Conservation (phyloP, 2,797 vertebrate species). For the Triplophysa yarkandensis region DNA sequence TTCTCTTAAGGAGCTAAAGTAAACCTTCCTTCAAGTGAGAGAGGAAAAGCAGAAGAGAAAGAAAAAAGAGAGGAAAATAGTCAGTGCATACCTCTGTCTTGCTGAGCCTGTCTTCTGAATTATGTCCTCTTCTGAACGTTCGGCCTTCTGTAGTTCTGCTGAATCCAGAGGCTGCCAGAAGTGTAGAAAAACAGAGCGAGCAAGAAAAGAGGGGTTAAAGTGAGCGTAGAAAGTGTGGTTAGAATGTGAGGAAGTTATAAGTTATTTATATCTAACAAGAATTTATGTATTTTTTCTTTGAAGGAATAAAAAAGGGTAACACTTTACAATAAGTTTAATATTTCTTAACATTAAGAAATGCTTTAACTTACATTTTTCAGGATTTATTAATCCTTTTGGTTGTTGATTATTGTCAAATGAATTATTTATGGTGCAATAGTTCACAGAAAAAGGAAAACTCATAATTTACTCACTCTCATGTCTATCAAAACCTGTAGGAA, state of each 20-base stretch:
- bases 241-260: slow-evolving; percentile 1
- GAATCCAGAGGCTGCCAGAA: background rate
- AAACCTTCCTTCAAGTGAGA: slow-evolving; percentile 70
- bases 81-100: slow-evolving; percentile 79
- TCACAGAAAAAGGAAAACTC: no score
- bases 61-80: slow-evolving; percentile 65
- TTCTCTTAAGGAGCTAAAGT: slow-evolving; percentile 77
- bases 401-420: no score
- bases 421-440: no score
- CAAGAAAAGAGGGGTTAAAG: slow-evolving; percentile 1
- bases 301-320: no score
- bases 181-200: background rate
- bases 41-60: slow-evolving; percentile 62
- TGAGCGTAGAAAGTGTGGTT: slow-evolving; percentile 20
- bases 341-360: no score
- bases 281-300: background rate
- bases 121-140: slow-evolving; percentile 70
- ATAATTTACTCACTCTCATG: no score
- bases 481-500: no score
- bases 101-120: slow-evolving; percentile 76
- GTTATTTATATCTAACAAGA: background rate
- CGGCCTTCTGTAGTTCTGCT: slow-evolving; percentile 55
- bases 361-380: no score
- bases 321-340: no score
- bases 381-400: no score